Conservation (phyloP, 2,113 vertebrate genomes). For the Mugil cephalus region DNA sequence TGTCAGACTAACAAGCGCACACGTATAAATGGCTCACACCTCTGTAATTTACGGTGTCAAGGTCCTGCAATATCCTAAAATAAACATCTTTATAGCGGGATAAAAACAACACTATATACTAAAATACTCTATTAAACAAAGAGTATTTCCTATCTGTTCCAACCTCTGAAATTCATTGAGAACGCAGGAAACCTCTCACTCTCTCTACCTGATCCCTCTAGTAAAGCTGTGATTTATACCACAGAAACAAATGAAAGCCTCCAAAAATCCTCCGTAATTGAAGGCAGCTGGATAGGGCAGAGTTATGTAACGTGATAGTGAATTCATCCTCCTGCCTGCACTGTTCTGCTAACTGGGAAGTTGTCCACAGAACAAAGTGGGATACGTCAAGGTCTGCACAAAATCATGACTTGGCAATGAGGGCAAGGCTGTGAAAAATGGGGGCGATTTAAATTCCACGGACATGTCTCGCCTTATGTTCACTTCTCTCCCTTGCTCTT, state of each 20-base stretch:
- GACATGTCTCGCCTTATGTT: too few species aligned
- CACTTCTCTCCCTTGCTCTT: neutral
- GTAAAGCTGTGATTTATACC: constrained; percentile 40
- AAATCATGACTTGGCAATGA: neutral
- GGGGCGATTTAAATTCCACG: too few species aligned
- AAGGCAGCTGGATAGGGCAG: constrained; percentile 48
- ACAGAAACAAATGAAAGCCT: constrained; percentile 43
- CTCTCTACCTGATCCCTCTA: constrained; percentile 26
- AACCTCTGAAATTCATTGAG: constrained; percentile 7
- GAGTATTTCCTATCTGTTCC: constrained; percentile 8
- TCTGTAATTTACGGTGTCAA: too few species aligned
- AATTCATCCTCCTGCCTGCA: constrained; percentile 44
- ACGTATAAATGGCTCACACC: too few species aligned
- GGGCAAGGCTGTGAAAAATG: neutral
- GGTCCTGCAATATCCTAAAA: too few species aligned
- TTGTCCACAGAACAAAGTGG: neutral
- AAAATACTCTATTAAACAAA: neutral
- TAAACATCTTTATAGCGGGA: too few species aligned
- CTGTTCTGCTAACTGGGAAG: constrained; percentile 26
- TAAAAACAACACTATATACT: neutral
- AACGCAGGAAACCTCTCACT: constrained; percentile 5
- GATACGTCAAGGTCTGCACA: neutral
- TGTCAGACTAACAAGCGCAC: too few species aligned
- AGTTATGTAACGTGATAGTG: constrained; percentile 63
- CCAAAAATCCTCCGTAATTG: constrained; percentile 53